phyloP scores from a whole-genome alignment of 2,113 vertebrate species.

The Petrocephalus zakoni region DNA sequence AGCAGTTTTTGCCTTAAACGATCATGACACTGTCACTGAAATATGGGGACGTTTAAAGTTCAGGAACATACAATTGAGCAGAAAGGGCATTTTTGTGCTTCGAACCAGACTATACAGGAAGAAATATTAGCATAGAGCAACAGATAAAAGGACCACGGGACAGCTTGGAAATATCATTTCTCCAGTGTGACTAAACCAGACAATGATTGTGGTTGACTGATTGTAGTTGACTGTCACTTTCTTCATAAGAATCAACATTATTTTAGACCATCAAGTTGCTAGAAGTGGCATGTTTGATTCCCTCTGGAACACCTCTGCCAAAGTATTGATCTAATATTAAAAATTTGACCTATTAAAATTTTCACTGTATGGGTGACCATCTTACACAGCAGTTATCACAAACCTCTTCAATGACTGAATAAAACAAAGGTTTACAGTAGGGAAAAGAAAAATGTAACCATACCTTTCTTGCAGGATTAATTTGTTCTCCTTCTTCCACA shows the following conservation, averaged over 20 bases:
- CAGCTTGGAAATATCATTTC: background rate
- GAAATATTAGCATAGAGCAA: background rate
- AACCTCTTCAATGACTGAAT: background rate
- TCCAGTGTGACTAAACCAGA: background rate
- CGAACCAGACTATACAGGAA: background rate
- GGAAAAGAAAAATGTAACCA: background rate
- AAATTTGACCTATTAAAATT: background rate
- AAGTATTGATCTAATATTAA: background rate
- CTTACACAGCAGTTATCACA: background rate
- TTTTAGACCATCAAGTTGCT: background rate
- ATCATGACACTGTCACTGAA: background rate
- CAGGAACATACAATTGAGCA: background rate
- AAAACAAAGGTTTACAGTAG: no score
- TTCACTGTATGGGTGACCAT: background rate
- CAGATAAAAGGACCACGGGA: background rate
- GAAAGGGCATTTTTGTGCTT: background rate
- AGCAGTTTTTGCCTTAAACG: background rate
- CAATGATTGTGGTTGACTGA: background rate
- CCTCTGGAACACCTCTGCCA: background rate
- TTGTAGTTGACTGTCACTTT: background rate
- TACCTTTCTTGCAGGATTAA: slow-evolving; percentile 90
- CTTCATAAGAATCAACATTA: background rate
- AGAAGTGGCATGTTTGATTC: background rate
- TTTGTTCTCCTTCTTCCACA: slow-evolving; percentile 97
- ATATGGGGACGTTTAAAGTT: slow-evolving; percentile 3